A percentile compares a stretch with the other conserved stretches of the same genome.
These are phyloP conservation scores for Spongilla lacustris DNA, from an alignment of 37 sponge, comb jelly and placozoan species.

Conservation along the genomic window DNA sequence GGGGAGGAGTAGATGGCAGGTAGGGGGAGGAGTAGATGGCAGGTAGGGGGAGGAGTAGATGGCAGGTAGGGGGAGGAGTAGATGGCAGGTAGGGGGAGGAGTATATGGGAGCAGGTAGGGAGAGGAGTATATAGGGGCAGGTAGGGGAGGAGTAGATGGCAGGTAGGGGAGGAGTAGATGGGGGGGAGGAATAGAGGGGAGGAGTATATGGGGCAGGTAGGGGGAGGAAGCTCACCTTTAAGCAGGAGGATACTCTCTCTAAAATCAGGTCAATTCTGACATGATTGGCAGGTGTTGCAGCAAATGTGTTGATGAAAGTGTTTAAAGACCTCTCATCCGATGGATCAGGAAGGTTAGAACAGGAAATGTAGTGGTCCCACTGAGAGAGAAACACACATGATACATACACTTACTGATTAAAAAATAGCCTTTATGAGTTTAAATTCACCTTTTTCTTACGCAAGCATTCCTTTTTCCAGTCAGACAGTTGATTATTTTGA, in stretches of 20 bases:
- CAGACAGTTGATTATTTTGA: slow-evolving; percentile 9
- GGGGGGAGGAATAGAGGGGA: too few species aligned
- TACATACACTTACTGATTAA: too few species aligned
- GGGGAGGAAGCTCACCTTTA: slow-evolving; percentile 22
- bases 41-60: too few species aligned
- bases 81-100: too few species aligned
- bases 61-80: too few species aligned
- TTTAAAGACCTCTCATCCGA: slow-evolving; percentile 65
- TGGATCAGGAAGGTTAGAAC: slow-evolving; percentile 64
- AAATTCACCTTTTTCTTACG: slow-evolving; percentile 43
- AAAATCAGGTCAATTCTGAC: slow-evolving; percentile 17
- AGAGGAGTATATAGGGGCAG: background rate
- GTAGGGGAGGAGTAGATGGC: background rate
- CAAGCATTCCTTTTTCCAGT: slow-evolving; percentile 53
- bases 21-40: too few species aligned
- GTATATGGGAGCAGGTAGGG: too few species aligned
- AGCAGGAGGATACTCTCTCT: slow-evolving; percentile 6
- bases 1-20: too few species aligned
- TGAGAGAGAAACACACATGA: slow-evolving; percentile 10
- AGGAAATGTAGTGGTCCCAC: slow-evolving; percentile 81
- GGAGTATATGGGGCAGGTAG: too few species aligned
- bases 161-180: background rate
- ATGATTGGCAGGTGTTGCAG: background rate
- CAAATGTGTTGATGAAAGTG: slow-evolving; percentile 62
- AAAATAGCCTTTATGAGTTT: too few species aligned